Evolutionary conservation across 2,113 vertebrate genomes (phyloP), one percentile per base, ranked within the genome.

Genomic region (Pelvicachromis taeniatus): DNA sequence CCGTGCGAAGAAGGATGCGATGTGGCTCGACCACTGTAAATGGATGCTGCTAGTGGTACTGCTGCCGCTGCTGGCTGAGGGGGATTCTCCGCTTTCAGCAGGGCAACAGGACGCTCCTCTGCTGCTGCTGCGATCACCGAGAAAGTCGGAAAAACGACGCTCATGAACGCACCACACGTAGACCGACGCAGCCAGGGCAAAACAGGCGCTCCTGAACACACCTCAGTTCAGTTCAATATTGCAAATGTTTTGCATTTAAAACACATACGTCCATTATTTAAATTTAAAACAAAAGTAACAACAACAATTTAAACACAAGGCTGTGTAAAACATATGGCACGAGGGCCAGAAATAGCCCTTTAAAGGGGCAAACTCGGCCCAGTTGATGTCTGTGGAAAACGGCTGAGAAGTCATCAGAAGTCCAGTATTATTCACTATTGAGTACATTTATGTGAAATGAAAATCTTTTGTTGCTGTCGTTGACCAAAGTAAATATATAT

Each of bases 1-100:
- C 80, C 75, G 16, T 38, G 35, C 10, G 26, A 6, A 0, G 68
- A 77, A 31, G 65, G 73, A 40, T 50, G 55, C 5, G 56, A 88
- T 81, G 91, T 33, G 52, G 29, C 17, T 40, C 11, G 70, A 70
- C 48, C 84, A 17, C 59, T 21, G 70, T 21, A 80, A 89, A 90
- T 92, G 94, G 91, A 93, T 89, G 93, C 80, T 92, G 91, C 77
- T 79, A 80, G 75, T 80, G 65, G 70, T 80, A 21, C 35, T 48
- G 65, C 65, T 45, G 40, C 65, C 65, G 58, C 68, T 86, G 61
- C 78, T 80, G 81, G 77, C 11, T 45, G 65, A 65, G 38, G 75
- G 65, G 83, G 77, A 70, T 85, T 81, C 90, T 84, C 88, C 59
- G 65, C 78, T 81, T 85, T 78, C 80, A 80, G 75, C 17, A 5